Evolutionary conservation across 1,140 invertebrate genomes (phyloP), one percentile per base, ranked within the genome.

Genomic region (Drosophila biarmipes): DNA sequence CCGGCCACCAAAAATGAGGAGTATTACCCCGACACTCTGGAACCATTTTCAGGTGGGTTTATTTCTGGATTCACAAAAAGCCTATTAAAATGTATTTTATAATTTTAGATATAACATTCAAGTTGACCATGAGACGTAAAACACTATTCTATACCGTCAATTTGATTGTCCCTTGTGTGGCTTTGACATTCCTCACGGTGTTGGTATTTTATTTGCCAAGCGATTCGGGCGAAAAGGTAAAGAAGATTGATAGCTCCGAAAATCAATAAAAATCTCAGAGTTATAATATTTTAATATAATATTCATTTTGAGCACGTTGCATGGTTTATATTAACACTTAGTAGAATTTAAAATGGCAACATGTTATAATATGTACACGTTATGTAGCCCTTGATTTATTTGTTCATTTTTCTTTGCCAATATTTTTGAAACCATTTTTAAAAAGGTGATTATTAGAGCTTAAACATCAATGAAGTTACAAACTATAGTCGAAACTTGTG

Each of bases 191-290:
- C 92, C 94, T 99, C 29, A 98, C 98, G 1, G 97, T 99, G 7
- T 93, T 99, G 37, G 98, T 99, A 14, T 99, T 99, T 93, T 99
- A 99, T 93, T 92, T 99, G 72, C 98, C 98, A 5, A 98, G 97
- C 27, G 98, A 98, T 93, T 98, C 97, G 6, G 98, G 98, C 15
- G 98, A 99, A 93, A 98, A 99, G 93, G 96, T 96, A 92, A 95
- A 58, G 11, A 15, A 45, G 43, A 12, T 8, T 15, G 35, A 29
- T 45, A 15, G 8, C 27, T 19, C 11, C 1, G 15, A 43, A 19
- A 5, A 11, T 15, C 17, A 6, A 43, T 43, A 1, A 43, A 43
- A 43, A 19, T 11, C 4, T 42, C 7, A 37, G 35, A 17, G 2
- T 19, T 10, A n/a, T 48, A 24, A 24, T 5, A 4, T 4, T 24